Conservation (phyloP, 1,140 invertebrate species). For the Phortica variegata region DNA sequence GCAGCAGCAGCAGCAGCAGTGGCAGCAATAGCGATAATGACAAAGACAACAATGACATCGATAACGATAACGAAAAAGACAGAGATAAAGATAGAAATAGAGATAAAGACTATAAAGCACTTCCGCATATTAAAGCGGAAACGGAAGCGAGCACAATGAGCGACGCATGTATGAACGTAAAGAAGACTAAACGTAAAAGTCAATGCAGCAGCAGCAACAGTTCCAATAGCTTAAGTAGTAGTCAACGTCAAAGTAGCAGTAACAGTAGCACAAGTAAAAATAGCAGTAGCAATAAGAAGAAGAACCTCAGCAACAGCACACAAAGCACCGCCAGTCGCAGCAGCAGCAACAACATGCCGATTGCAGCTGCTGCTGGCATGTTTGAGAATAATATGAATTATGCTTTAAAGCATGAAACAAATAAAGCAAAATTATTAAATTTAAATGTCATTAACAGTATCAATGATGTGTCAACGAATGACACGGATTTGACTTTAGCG, state of each 20-base stretch:
- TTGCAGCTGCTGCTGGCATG: constrained; percentile 6
- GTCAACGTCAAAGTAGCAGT: constrained; percentile 22
- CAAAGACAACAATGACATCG: constrained; percentile 8
- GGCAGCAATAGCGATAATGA: constrained; percentile 18
- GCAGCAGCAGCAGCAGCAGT: constrained; percentile 6
- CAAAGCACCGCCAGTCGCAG: constrained; percentile 3
- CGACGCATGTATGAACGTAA: neutral
- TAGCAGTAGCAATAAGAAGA: constrained; percentile 4
- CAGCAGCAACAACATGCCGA: constrained; percentile 9
- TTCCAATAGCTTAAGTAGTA: constrained; percentile 24
- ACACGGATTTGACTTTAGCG: neutral
- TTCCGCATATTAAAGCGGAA: too few relatives aligned
- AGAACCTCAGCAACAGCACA: too few relatives aligned
- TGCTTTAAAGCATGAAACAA: constrained; percentile 24
- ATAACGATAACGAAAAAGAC: neutral
- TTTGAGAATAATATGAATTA: constrained; percentile 43
- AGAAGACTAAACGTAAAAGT: neutral
- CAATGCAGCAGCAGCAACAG: constrained; percentile 12
- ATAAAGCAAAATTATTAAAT: constrained; percentile 25
- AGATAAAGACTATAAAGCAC: neutral
- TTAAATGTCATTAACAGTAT: constrained; percentile 28
- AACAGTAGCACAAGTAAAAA: constrained; percentile 18
- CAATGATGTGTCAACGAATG: constrained; percentile 14
- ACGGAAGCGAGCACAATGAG: constrained; percentile 5
- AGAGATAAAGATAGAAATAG: neutral